Conservation (phyloP, 2,113 vertebrate genomes). For the Indicator indicator region DNA sequence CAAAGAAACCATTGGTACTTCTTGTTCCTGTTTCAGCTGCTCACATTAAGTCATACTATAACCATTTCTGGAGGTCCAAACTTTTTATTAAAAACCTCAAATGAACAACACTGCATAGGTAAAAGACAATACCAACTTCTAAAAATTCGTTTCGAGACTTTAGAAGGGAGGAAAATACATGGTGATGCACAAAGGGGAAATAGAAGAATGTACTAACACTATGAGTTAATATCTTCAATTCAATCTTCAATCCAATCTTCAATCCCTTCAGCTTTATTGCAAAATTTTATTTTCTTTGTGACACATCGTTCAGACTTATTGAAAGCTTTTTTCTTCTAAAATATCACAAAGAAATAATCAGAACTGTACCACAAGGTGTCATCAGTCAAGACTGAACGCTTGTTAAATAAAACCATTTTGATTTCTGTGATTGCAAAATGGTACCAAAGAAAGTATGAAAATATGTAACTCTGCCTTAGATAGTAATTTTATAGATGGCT, state of each 20-base stretch:
- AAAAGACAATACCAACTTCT: neutral
- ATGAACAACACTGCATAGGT: neutral
- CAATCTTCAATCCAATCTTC: neutral
- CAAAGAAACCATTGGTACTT: neutral
- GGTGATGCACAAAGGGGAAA: neutral
- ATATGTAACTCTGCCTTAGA: neutral
- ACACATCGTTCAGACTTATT: neutral
- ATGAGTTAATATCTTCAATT: neutral
- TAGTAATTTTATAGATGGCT: neutral
- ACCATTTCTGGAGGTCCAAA: neutral
- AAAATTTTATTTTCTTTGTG: neutral
- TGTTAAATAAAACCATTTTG: neutral
- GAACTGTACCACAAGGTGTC: neutral
- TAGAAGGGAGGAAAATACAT: neutral
- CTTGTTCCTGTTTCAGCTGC: neutral
- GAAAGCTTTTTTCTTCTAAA: neutral
- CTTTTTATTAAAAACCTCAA: neutral
- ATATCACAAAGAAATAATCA: neutral
- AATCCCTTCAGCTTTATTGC: neutral
- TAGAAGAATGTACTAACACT: neutral
- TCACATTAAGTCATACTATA: neutral
- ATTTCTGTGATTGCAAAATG: neutral
- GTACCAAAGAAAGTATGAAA: neutral
- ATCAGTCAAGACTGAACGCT: neutral
- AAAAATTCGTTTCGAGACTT: neutral